Evolutionary conservation across 2,797 vertebrate species (phyloP).

Genomic region (Austrolebias charrua): DNA sequence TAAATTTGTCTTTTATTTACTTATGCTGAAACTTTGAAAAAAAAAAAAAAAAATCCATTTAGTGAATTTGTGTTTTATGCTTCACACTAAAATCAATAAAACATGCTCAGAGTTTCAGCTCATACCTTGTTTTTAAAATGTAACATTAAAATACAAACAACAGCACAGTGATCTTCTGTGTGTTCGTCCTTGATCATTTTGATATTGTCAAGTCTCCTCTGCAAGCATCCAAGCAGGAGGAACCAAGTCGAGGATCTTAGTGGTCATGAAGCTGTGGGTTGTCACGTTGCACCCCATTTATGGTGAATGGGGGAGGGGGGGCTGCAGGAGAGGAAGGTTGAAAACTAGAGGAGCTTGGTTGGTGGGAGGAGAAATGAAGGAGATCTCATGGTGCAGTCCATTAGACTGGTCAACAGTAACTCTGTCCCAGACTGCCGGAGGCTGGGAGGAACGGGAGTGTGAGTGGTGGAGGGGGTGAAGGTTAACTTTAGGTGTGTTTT

Average conservation of each 20-base stretch:
- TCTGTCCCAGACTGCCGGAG: conserved; percentile 51
- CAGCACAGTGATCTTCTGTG: neutral
- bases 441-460: conserved; percentile 31
- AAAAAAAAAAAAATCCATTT: neutral
- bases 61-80: neutral
- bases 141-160: conserved; percentile 27
- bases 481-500: conserved; percentile 43
- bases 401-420: conserved; percentile 75
- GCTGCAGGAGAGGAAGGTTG: conserved; percentile 60
- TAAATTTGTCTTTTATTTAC: too few relatives aligned
- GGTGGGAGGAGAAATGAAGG: conserved; percentile 7
- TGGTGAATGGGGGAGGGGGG: conserved; percentile 65
- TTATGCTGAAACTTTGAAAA: too few relatives aligned
- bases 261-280: conserved; percentile 77
- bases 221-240: conserved; percentile 63
- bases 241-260: conserved; percentile 75
- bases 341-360: conserved; percentile 63
- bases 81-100: neutral
- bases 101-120: conserved; percentile 2
- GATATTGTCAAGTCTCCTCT: conserved; percentile 7
- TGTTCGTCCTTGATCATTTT: too few relatives aligned
- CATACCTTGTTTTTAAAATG: conserved; percentile 23
- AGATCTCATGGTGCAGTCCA: conserved; percentile 63
- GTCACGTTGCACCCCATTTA: conserved; percentile 71
- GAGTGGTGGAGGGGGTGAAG: conserved; percentile 19